These are phyloP conservation scores for Zoroaster sp. DNA, from an alignment of 53 echinoderm and acorn worm genomes.

Conservation along the genomic window DNA sequence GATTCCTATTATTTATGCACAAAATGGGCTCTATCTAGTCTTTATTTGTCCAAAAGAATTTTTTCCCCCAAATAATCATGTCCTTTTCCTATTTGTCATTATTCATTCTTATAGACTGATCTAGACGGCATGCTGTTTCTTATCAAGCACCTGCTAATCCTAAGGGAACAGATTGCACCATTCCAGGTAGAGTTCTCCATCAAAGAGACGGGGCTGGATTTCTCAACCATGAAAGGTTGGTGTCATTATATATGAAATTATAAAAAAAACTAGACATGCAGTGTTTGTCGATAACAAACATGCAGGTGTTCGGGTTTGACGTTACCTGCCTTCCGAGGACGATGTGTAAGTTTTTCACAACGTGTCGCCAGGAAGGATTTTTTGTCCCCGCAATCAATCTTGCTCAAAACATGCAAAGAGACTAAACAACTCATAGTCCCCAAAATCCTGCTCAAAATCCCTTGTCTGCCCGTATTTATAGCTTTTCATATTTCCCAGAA, in stretches of 20 bases:
- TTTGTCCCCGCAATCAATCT: too few relatives aligned
- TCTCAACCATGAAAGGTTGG: slow-evolving; percentile 89
- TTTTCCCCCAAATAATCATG: not conserved
- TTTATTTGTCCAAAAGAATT: not conserved
- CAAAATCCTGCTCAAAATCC: too few relatives aligned
- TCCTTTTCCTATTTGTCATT: not conserved
- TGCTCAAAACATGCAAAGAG: too few relatives aligned
- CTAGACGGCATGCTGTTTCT: slow-evolving; percentile 88
- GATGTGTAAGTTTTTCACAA: too few relatives aligned
- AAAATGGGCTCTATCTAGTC: not conserved
- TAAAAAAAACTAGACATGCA: too few relatives aligned
- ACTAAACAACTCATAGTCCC: too few relatives aligned
- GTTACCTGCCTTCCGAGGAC: not conserved
- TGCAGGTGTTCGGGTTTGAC: too few relatives aligned
- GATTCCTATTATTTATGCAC: not conserved
- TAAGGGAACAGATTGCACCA: slow-evolving; percentile 97
- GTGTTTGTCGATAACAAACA: too few relatives aligned
- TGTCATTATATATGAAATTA: too few relatives aligned
- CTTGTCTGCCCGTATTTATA: too few relatives aligned
- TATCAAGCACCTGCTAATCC: slow-evolving; percentile 92
- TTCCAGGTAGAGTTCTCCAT: slow-evolving; percentile 99
- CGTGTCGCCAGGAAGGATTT: too few relatives aligned
- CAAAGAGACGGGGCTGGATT: slow-evolving; percentile 90
- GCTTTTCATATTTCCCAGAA: too few relatives aligned
- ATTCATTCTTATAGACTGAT: slow-evolving; percentile 61